Conservation (phyloP, 2,888 invertebrate genomes). For the Xanthia icteritia region DNA sequence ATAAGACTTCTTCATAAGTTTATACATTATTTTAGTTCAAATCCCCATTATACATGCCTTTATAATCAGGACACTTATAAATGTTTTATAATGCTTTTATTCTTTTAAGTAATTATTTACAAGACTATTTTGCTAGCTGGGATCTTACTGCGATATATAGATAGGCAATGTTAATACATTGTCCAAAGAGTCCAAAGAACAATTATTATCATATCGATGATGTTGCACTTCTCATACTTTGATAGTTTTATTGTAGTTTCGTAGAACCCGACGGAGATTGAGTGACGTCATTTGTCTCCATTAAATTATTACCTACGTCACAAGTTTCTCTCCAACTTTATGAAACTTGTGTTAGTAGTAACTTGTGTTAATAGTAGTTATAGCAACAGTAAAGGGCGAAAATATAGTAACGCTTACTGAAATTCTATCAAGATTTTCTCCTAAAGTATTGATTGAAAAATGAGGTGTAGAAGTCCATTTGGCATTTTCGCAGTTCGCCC, state of each 20-base stretch:
- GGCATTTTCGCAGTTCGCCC: background rate
- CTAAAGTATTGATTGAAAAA: background rate
- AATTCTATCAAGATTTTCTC: background rate
- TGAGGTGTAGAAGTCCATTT: background rate
- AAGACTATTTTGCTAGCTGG: too few relatives aligned
- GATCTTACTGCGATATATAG: too few relatives aligned
- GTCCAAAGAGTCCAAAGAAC: background rate
- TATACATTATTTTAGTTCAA: too few relatives aligned
- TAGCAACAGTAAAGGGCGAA: background rate
- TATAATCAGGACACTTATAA: too few relatives aligned
- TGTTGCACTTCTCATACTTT: slow-evolving; percentile 11
- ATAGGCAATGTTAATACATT: background rate
- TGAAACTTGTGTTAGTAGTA: slow-evolving; percentile 23
- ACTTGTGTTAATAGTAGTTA: too few relatives aligned
- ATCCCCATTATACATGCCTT: too few relatives aligned
- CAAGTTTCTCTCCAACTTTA: background rate
- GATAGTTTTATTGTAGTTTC: slow-evolving; percentile 31
- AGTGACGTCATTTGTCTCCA: slow-evolving; percentile 16
- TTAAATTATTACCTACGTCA: slow-evolving; percentile 10
- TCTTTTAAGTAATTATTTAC: too few relatives aligned
- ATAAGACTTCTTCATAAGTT: too few relatives aligned
- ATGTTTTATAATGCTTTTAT: too few relatives aligned
- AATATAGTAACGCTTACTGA: too few relatives aligned
- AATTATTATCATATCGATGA: background rate
- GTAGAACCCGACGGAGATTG: background rate